These are phyloP conservation scores for Haemorhous mexicanus DNA, from an alignment of 2,113 vertebrate species.

Conservation along the genomic window DNA sequence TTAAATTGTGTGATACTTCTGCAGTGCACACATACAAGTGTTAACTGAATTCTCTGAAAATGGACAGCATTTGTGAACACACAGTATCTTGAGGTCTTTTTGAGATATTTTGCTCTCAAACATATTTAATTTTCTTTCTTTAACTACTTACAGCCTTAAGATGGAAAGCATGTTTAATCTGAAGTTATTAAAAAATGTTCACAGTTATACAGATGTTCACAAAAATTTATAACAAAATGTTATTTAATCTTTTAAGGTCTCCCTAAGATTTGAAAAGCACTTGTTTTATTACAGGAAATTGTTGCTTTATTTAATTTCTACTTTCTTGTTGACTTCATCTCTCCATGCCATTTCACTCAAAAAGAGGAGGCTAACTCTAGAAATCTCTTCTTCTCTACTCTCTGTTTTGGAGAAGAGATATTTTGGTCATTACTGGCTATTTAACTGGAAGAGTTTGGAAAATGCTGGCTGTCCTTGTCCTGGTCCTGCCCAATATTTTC, in stretches of 20 bases:
- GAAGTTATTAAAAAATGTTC: neutral
- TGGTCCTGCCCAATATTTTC: neutral
- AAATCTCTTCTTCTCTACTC: neutral
- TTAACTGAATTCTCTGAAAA: neutral
- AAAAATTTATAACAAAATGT: neutral
- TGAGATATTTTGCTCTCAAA: neutral
- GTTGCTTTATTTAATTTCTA: neutral
- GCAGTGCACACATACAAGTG: neutral
- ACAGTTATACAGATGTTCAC: neutral
- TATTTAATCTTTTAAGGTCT: neutral
- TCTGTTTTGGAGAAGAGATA: neutral
- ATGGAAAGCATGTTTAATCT: neutral
- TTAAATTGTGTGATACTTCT: neutral
- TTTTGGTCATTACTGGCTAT: neutral
- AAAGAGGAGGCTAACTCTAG: neutral
- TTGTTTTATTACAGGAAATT: neutral
- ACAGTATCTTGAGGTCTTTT: neutral
- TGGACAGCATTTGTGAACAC: neutral
- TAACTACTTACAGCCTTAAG: neutral
- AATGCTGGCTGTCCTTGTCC: neutral
- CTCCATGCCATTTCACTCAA: neutral
- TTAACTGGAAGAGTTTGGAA: neutral
- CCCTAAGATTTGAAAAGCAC: neutral
- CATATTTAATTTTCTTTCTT: neutral
- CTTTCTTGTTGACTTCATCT: neutral